A percentile compares a stretch with the other conserved stretches of the same genome.
Evolutionary conservation across 2,888 invertebrate genomes (phyloP).

Genomic region (Pantelozetes paolii): DNA sequence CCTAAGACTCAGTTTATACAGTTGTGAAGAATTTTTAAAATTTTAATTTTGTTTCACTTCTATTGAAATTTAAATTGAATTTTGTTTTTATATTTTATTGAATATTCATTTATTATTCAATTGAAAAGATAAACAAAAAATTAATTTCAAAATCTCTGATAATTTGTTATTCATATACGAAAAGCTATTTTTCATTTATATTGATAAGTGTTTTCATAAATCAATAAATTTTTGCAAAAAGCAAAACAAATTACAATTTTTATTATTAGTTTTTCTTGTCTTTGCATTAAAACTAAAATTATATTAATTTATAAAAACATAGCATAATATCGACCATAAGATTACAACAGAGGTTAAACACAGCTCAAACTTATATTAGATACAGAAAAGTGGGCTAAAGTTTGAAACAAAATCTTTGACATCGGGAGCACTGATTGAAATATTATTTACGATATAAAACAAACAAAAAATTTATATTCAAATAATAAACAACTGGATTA

Average conservation of each 20-base stretch:
- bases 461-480: not conserved
- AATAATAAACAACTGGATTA: not conserved
- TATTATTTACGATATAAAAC: constrained; percentile 12
- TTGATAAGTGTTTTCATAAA: too few relatives aligned
- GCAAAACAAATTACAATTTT: too few relatives aligned
- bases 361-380: constrained; percentile 8
- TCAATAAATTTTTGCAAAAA: too few relatives aligned
- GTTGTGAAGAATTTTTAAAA: not conserved
- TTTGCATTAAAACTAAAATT: not conserved
- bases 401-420: not conserved
- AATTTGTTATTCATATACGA: not conserved
- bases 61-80: not conserved
- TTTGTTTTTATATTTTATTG: not conserved
- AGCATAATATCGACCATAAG: not conserved
- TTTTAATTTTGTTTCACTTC: not conserved
- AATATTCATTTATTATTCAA: not conserved
- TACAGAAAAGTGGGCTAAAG: constrained; percentile 28
- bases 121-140: not conserved
- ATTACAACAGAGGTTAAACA: not conserved
- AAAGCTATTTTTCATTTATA: not conserved
- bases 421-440: constrained; percentile 31
- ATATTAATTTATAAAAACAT: not conserved
- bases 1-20: not conserved
- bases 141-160: not conserved
- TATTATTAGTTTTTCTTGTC: too few relatives aligned